Conservation (phyloP, 2,888 invertebrate genomes). For the Junonia oenone region DNA sequence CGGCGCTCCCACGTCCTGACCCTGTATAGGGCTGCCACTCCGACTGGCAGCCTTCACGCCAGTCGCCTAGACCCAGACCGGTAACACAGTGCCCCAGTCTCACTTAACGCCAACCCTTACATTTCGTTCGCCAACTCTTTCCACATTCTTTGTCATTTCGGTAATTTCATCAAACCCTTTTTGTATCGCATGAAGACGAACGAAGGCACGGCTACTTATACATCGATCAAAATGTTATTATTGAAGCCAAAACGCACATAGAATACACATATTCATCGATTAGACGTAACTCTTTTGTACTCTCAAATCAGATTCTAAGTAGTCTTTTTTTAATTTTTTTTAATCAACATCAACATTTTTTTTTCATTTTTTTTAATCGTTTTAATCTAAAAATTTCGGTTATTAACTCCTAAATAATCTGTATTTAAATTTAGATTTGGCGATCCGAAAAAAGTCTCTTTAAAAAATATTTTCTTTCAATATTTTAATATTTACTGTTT, state of each 20-base stretch:
- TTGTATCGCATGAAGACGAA: slow-evolving; percentile 63
- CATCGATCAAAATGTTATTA: slow-evolving; percentile 56
- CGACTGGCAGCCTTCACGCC: slow-evolving; percentile 33
- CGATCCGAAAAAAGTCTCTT: slow-evolving; percentile 77
- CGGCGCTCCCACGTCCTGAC: slow-evolving; percentile 53
- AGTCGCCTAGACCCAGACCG: slow-evolving; percentile 45
- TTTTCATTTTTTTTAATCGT: slow-evolving; percentile 40
- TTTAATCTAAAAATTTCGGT: slow-evolving; percentile 49
- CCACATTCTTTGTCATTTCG: slow-evolving; percentile 34
- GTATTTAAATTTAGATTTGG: slow-evolving; percentile 76
- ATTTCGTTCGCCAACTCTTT: slow-evolving; percentile 34
- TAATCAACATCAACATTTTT: slow-evolving; percentile 71
- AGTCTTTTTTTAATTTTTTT: slow-evolving; percentile 61
- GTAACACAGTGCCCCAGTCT: slow-evolving; percentile 26
- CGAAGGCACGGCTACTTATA: slow-evolving; percentile 77
- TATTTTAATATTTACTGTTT: slow-evolving; percentile 69
- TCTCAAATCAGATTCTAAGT: slow-evolving; percentile 78
- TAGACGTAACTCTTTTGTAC: slow-evolving; percentile 74
- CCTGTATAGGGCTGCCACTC: slow-evolving; percentile 54
- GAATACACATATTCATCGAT: slow-evolving; percentile 67
- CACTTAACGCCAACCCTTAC: slow-evolving; percentile 15
- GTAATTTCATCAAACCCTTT: slow-evolving; percentile 34
- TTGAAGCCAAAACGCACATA: slow-evolving; percentile 75
- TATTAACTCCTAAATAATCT: slow-evolving; percentile 75
- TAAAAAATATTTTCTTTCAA: slow-evolving; percentile 76